Evolutionary conservation across 2,113 vertebrate genomes (phyloP).

Genomic region (Arenaria interpres): DNA sequence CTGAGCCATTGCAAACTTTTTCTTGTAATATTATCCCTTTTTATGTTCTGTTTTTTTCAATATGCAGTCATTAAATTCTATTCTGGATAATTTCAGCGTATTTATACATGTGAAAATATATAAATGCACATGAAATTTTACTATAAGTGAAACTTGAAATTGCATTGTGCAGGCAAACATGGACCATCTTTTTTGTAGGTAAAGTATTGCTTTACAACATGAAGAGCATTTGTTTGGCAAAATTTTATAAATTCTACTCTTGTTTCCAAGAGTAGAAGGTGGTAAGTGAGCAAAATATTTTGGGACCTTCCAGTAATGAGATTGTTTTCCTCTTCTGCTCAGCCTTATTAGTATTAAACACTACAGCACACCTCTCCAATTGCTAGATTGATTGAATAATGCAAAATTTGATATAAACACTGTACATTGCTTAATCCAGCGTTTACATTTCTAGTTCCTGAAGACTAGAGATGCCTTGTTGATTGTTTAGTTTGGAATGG

Average conservation of each 20-base stretch:
- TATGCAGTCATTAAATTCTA: neutral
- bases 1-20: neutral
- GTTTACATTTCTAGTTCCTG: neutral
- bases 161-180: rapidly evolving
- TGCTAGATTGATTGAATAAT: neutral
- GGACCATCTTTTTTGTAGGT: neutral
- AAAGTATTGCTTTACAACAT: neutral
- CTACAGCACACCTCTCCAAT: neutral
- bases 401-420: neutral
- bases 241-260: neutral
- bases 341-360: neutral
- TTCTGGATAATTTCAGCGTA: neutral
- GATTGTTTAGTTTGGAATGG: neutral
- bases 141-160: neutral
- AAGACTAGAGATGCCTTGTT: neutral
- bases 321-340: neutral
- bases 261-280: neutral
- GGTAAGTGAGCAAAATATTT: neutral
- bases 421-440: neutral
- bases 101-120: neutral
- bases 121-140: neutral
- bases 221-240: neutral
- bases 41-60: neutral
- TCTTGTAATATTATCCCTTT: neutral
- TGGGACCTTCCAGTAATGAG: neutral